Percentiles rank a stretch among this genome's conserved stretches.
Conservation (phyloP, 2,888 invertebrate species). For the Phymatocera aterrima region DNA sequence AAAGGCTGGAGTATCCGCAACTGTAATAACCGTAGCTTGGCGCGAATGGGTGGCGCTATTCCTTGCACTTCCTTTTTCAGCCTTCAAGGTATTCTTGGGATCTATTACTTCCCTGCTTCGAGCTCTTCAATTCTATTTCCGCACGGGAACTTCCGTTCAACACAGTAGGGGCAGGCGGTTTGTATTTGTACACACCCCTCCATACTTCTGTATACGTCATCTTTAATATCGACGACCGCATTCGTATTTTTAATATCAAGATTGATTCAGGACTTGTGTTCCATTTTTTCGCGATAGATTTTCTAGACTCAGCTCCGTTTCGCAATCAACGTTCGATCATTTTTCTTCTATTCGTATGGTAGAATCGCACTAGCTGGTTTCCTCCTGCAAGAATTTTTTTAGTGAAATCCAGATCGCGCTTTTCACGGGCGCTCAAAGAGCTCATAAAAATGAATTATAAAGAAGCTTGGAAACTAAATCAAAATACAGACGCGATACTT, state of each 20-base stretch:
- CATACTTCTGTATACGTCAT: not conserved
- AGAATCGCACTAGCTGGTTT: not conserved
- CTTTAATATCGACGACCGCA: constrained; percentile 8
- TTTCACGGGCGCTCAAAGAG: not conserved
- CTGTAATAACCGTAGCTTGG: constrained; percentile 55
- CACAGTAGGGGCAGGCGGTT: not conserved
- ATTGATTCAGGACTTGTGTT: not conserved
- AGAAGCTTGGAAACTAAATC: not conserved
- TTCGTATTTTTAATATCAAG: constrained; percentile 22
- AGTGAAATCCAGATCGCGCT: not conserved
- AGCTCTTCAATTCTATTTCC: constrained; percentile 31
- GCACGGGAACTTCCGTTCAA: constrained; percentile 22
- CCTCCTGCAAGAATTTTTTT: not conserved
- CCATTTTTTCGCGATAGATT: not conserved
- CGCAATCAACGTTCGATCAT: not conserved
- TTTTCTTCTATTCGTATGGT: not conserved
- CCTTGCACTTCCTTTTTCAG: constrained; percentile 35
- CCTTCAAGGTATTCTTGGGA: constrained; percentile 32
- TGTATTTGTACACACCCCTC: not conserved
- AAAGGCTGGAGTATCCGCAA: constrained; percentile 59
- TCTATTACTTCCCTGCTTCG: constrained; percentile 28
- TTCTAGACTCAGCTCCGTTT: not conserved
- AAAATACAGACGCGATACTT: not conserved
- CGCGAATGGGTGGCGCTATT: constrained; percentile 8
- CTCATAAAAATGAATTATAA: not conserved